Conservation (phyloP, 2,113 vertebrate genomes). For the Hiodon alosoides region DNA sequence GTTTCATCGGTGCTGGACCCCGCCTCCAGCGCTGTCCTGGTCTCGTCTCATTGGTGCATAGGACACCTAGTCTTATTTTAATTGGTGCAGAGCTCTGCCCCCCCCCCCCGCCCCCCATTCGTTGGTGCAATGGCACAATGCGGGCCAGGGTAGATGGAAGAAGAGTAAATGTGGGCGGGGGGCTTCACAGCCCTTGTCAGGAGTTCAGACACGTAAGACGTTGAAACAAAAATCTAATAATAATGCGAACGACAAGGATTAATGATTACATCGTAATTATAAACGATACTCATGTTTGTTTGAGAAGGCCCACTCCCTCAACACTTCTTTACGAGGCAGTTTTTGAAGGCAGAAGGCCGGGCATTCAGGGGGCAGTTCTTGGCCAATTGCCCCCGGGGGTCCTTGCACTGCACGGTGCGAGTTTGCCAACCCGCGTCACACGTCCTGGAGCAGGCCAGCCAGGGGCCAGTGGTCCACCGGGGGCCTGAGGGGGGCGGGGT, state of each 20-base stretch:
- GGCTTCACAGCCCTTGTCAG: conserved; percentile 12
- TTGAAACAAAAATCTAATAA: conserved; percentile 21
- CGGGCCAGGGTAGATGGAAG: background rate
- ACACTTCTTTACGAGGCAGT: conserved; percentile 87
- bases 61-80: background rate
- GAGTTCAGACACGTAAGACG: conserved; percentile 4
- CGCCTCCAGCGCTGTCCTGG: background rate
- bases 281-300: background rate
- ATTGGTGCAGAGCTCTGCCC: background rate
- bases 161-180: background rate
- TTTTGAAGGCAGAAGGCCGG: conserved; percentile 89
- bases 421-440: conserved; percentile 97
- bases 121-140: background rate
- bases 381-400: conserved; percentile 73
- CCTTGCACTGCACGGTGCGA: conserved; percentile 93
- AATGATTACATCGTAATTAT: conserved; percentile 17
- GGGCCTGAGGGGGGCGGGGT: conserved; percentile 50
- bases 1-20: background rate
- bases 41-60: conserved; percentile 8
- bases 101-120: background rate
- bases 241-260: conserved; percentile 16
- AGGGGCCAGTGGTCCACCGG: conserved; percentile 82
- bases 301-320: conserved; percentile 50
- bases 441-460: conserved; percentile 90
- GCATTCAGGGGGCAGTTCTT: conserved; percentile 76